A percentile compares a stretch with the other conserved stretches of the same genome.
Evolutionary conservation across 2,797 vertebrate species (phyloP).

Genomic region (Rhabdomys pumilio): DNA sequence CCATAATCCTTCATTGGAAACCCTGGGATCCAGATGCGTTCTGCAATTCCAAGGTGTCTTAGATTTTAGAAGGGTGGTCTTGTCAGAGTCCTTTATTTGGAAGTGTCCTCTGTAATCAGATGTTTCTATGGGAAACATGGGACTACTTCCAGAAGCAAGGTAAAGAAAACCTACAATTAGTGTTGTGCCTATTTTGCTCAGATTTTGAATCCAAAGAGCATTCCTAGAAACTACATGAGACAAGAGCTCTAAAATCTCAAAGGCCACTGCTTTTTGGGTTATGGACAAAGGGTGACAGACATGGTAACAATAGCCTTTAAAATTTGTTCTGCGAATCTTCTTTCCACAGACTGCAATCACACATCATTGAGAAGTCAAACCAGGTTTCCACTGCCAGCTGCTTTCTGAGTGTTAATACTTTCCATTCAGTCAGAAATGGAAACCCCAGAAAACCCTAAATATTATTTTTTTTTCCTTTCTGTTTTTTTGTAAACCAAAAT

Average conservation of each 20-base stretch:
- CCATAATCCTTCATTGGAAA: not conserved
- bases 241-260: not conserved
- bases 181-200: not conserved
- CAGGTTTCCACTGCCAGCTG: slow-evolving; percentile 33
- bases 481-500: slow-evolving; percentile 46
- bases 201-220: not conserved
- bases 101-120: not conserved
- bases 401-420: slow-evolving; percentile 72
- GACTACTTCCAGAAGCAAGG: not conserved
- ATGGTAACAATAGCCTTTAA: not conserved
- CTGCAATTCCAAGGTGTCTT: not conserved
- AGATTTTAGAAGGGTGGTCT: not conserved
- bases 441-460: slow-evolving; percentile 65
- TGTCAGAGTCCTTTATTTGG: not conserved
- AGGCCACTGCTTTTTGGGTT: not conserved
- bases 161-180: not conserved
- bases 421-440: slow-evolving; percentile 73
- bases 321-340: not conserved
- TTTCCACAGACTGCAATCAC: slow-evolving; percentile 13
- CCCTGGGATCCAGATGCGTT: not conserved
- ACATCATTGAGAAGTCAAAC: not conserved
- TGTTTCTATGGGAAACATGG: not conserved
- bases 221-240: not conserved
- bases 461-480: not conserved
- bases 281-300: not conserved